phyloP scores from a whole-genome alignment of 2,797 vertebrate genomes.

The Poliocrania exsul region DNA sequence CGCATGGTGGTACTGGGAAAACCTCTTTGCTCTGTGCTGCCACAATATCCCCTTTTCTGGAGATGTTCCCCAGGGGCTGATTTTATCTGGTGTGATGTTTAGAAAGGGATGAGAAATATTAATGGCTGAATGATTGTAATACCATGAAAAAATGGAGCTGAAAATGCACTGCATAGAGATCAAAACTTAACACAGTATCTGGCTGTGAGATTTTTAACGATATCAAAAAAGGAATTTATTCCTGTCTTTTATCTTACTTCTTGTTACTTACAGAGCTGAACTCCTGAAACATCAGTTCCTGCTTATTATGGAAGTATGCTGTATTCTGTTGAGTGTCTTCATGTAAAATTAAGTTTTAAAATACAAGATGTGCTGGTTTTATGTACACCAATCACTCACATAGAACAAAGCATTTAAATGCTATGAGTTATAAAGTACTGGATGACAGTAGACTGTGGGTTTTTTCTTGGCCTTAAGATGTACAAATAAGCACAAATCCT shows the following conservation, averaged over 20 bases:
- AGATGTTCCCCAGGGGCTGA: background rate
- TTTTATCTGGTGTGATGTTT: background rate
- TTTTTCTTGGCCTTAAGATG: background rate
- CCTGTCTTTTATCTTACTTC: background rate
- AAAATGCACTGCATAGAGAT: background rate
- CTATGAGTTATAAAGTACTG: conserved; percentile 5
- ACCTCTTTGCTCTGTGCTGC: background rate
- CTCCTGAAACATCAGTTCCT: conserved; percentile 5
- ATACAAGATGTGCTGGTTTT: background rate
- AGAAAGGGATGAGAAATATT: background rate
- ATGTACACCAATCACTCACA: background rate
- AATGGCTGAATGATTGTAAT: background rate
- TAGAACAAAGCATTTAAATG: background rate
- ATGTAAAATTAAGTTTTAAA: conserved; percentile 22
- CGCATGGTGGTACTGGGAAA: accelerated
- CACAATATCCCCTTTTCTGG: background rate
- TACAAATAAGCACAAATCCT: background rate
- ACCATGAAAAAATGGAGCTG: background rate
- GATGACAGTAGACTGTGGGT: background rate
- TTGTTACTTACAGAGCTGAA: background rate
- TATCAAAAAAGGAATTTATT: background rate
- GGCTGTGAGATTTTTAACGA: background rate
- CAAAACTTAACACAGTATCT: background rate
- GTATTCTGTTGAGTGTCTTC: background rate
- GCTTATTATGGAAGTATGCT: background rate